Evolutionary conservation across 2,888 invertebrate species (phyloP).

Genomic region (Zygothrica quintamaculata): DNA sequence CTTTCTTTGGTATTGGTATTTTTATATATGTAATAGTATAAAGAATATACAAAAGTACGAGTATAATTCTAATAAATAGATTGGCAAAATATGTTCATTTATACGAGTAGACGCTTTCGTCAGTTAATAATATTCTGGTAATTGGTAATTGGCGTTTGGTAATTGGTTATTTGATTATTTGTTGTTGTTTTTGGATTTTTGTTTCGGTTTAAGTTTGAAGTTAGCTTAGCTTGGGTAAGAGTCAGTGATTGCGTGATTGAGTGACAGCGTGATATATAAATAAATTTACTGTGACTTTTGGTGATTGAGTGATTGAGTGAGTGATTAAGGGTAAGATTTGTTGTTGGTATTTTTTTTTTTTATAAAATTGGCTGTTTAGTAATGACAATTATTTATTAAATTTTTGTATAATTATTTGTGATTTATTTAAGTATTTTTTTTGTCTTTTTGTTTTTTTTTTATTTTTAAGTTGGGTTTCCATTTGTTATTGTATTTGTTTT

Average conservation of each 20-base stretch:
- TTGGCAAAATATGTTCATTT: conserved; percentile 54
- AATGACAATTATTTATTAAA: conserved; percentile 41
- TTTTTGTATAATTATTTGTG: conserved; percentile 28
- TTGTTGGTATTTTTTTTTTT: conserved; percentile 48
- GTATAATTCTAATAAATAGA: conserved; percentile 56
- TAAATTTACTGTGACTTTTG: conserved; percentile 45
- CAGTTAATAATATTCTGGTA: conserved; percentile 38
- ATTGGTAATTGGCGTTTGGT: conserved; percentile 12
- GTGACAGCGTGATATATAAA: conserved; percentile 66
- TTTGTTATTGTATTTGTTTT: neutral
- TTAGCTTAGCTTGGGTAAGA: conserved; percentile 59
- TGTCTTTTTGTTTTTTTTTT: neutral
- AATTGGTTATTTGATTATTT: conserved; percentile 37
- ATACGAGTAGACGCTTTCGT: conserved; percentile 64
- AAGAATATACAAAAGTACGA: conserved; percentile 53
- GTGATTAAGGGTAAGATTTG: conserved; percentile 51
- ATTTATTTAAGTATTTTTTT: neutral
- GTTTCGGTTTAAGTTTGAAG: conserved; percentile 27
- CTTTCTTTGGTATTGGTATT: conserved; percentile 11
- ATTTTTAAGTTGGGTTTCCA: neutral
- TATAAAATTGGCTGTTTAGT: conserved; percentile 49
- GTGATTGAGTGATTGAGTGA: conserved; percentile 68
- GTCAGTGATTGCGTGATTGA: conserved; percentile 56
- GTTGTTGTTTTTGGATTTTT: too few species aligned
- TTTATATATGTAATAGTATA: conserved; percentile 15